Conservation (phyloP, 2,113 vertebrate genomes). For the Erinaceus europaeus region DNA sequence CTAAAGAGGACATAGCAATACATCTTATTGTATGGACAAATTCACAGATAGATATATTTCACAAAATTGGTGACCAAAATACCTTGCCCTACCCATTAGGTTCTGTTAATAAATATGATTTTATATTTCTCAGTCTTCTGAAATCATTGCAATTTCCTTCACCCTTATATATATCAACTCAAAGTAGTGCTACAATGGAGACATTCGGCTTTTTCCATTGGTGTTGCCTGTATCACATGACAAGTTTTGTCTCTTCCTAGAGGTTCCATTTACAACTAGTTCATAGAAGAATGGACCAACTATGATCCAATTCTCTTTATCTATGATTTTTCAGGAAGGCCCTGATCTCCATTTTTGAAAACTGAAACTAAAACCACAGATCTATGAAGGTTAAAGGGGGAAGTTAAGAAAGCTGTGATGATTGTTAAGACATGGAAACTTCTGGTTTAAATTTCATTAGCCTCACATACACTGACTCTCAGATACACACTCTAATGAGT, state of each 20-base stretch:
- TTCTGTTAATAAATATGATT: neutral
- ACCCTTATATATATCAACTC: neutral
- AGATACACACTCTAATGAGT: neutral
- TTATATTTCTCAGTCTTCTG: conserved; percentile 18
- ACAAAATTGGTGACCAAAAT: neutral
- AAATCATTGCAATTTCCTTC: neutral
- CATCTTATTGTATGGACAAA: neutral
- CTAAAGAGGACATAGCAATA: neutral
- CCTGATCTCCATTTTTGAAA: conserved; percentile 19
- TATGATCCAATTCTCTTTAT: neutral
- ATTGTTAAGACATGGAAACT: neutral
- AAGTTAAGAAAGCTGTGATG: neutral
- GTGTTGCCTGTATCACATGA: neutral
- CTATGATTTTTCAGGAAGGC: neutral
- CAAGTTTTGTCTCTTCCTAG: neutral
- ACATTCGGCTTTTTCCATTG: neutral
- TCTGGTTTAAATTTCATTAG: conserved; percentile 9
- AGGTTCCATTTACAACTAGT: neutral
- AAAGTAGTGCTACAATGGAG: neutral
- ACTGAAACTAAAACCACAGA: neutral
- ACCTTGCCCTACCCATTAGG: neutral
- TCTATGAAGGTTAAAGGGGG: neutral
- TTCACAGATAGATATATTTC: neutral
- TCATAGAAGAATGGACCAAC: neutral
- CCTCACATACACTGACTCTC: neutral